phyloP scores from a whole-genome alignment of 2,888 invertebrate genomes.

The Latrodectus hesperus region DNA sequence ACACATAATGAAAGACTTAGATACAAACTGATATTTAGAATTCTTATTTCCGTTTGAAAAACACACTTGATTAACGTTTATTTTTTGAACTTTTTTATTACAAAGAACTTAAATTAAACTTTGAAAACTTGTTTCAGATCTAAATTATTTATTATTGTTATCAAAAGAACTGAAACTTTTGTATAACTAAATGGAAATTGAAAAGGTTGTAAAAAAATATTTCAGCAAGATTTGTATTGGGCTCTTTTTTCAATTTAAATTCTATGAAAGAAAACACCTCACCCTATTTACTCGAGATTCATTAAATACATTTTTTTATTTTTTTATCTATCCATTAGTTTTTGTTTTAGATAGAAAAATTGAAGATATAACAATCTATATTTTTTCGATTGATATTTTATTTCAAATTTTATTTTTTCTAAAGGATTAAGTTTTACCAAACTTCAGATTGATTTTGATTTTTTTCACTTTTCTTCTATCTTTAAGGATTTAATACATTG shows the following conservation, averaged over 20 bases:
- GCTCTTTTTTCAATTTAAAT: neutral
- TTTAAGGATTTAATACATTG: too few species aligned
- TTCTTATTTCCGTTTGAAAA: slow-evolving; percentile 4
- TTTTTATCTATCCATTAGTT: slow-evolving; percentile 17
- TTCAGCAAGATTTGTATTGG: too few species aligned
- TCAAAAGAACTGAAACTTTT: neutral
- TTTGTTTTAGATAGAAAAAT: slow-evolving; percentile 8
- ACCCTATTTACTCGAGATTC: slow-evolving; percentile 3
- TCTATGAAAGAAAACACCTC: slow-evolving; percentile 7
- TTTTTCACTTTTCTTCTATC: too few species aligned
- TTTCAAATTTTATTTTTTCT: neutral
- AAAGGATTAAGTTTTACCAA: neutral
- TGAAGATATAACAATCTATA: neutral
- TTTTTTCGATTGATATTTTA: slow-evolving; percentile 1
- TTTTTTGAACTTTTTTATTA: neutral
- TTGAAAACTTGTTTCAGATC: neutral
- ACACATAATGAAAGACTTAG: slow-evolving; percentile 1
- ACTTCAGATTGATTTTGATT: neutral
- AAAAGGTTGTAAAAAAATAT: neutral
- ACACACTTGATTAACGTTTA: slow-evolving; percentile 5
- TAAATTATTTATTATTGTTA: slow-evolving; percentile 7
- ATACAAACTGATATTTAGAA: neutral
- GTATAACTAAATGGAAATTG: slow-evolving; percentile 6
- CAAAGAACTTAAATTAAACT: slow-evolving; percentile 12
- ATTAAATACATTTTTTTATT: slow-evolving; percentile 26